phyloP scores from a whole-genome alignment of 1,140 invertebrate genomes.

The Stegodyphus dumicola region DNA sequence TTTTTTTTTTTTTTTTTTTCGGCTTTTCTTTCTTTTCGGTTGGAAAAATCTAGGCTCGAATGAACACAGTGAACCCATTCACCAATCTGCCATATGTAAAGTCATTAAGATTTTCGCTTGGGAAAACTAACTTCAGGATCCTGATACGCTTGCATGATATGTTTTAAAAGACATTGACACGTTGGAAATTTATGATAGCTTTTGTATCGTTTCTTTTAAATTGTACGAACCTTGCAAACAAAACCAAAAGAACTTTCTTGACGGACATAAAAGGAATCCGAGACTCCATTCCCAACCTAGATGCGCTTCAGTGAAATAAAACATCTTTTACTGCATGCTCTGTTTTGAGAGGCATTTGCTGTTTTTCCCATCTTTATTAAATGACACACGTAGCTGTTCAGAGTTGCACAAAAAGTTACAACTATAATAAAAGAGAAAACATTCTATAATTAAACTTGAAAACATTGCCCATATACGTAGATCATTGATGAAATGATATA shows the following conservation, averaged over 20 bases:
- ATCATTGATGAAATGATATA: too few species aligned
- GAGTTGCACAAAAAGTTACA: too few species aligned
- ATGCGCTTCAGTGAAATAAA: background rate
- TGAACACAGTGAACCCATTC: background rate
- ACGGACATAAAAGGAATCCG: background rate
- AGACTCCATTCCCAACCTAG: background rate
- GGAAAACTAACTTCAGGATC: background rate
- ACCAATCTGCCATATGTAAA: background rate
- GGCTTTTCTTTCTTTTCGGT: too few species aligned
- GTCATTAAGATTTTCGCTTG: constrained; percentile 11
- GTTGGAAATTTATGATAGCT: constrained; percentile 1
- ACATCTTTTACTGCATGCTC: background rate
- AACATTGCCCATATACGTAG: too few species aligned
- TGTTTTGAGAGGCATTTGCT: too few species aligned
- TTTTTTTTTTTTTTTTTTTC: too few species aligned
- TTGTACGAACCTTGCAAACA: too few species aligned
- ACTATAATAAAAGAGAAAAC: too few species aligned
- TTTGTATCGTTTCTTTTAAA: constrained; percentile 5
- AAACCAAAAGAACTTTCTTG: too few species aligned
- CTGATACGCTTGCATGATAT: constrained; percentile 1
- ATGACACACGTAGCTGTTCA: too few species aligned
- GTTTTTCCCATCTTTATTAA: too few species aligned
- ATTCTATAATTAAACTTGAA: too few species aligned
- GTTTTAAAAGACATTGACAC: constrained; percentile 16
- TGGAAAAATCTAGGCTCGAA: background rate